phyloP scores from a whole-genome alignment of 2,888 invertebrate genomes.

The Xanthostigma xanthostigma region DNA sequence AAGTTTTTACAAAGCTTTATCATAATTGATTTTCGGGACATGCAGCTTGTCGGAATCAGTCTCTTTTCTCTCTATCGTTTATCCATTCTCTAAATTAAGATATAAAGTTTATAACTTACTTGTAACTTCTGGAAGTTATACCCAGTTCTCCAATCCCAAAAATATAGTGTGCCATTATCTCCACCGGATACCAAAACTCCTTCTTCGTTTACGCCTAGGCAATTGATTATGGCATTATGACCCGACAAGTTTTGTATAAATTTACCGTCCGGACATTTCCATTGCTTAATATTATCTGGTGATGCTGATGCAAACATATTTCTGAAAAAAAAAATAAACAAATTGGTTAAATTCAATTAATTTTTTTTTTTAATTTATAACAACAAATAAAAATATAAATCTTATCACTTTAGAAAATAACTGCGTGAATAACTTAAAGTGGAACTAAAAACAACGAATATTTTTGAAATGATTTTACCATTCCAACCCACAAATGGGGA shows the following conservation, averaged over 20 bases:
- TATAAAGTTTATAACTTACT: conserved; percentile 24
- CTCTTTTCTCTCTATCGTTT: neutral
- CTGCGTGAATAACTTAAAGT: no score
- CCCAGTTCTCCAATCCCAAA: conserved; percentile 99
- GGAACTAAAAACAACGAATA: no score
- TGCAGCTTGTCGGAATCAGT: no score
- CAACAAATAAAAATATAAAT: no score
- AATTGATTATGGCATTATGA: conserved; percentile 95
- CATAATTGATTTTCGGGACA: no score
- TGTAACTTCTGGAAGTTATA: conserved; percentile 94
- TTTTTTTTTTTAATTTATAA: no score
- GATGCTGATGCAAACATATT: conserved; percentile 97
- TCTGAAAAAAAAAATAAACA: conserved; percentile 22
- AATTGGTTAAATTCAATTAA: conserved; percentile 6
- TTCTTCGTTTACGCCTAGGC: conserved; percentile 86
- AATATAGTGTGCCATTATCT: conserved; percentile 92
- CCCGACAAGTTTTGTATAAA: conserved; percentile 95
- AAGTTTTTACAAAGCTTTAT: neutral
- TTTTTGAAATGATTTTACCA: no score
- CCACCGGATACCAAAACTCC: conserved; percentile 95
- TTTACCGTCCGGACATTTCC: conserved; percentile 96
- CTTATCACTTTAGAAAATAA: no score
- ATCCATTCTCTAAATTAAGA: neutral
- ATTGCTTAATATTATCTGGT: conserved; percentile 97
- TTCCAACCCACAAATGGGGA: no score